Conservation (phyloP, 1,140 invertebrate genomes). For the Drosophila baimaii region DNA sequence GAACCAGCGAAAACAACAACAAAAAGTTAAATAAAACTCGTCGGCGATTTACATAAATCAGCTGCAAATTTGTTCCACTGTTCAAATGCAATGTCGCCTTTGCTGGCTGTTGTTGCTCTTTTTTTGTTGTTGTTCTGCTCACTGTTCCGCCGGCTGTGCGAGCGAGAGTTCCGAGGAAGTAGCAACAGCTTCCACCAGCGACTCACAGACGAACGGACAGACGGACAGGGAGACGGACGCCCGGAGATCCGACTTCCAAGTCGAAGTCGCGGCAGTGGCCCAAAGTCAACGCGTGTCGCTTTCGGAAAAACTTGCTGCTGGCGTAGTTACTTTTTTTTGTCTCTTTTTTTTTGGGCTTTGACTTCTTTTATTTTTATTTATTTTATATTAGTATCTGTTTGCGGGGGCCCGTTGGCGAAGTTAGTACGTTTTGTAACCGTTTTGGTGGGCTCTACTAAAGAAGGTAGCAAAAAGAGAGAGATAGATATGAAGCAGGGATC, state of each 20-base stretch:
- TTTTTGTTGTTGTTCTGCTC: slow-evolving; percentile 2
- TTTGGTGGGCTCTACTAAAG: slow-evolving; percentile 24
- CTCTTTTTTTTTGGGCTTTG: slow-evolving; percentile 14
- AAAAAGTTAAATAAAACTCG: slow-evolving; percentile 57
- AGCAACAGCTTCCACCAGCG: slow-evolving; percentile 68
- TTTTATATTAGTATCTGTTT: slow-evolving; percentile 58
- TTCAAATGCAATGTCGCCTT: slow-evolving; percentile 75
- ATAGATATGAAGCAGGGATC: background rate
- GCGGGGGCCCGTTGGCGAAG: slow-evolving; percentile 60
- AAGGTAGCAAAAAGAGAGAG: background rate
- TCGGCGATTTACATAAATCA: slow-evolving; percentile 80
- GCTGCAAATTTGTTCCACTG: slow-evolving; percentile 82
- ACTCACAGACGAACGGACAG: slow-evolving; percentile 21
- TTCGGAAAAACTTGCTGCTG: slow-evolving; percentile 69
- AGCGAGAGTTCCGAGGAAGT: slow-evolving; percentile 79
- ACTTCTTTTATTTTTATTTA: slow-evolving; percentile 56
- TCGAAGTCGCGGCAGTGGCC: slow-evolving; percentile 29
- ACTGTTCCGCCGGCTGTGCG: slow-evolving; percentile 53
- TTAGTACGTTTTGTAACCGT: slow-evolving; percentile 60
- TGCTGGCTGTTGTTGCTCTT: slow-evolving; percentile 8
- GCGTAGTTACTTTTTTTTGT: slow-evolving; percentile 27
- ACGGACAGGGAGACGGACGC: slow-evolving; percentile 15
- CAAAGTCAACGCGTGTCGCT: slow-evolving; percentile 76
- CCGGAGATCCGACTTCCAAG: slow-evolving; percentile 21
- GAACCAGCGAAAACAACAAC: slow-evolving; percentile 40